These are phyloP conservation scores for Drosophila anceps DNA, from an alignment of 2,888 invertebrate species.

Conservation along the genomic window DNA sequence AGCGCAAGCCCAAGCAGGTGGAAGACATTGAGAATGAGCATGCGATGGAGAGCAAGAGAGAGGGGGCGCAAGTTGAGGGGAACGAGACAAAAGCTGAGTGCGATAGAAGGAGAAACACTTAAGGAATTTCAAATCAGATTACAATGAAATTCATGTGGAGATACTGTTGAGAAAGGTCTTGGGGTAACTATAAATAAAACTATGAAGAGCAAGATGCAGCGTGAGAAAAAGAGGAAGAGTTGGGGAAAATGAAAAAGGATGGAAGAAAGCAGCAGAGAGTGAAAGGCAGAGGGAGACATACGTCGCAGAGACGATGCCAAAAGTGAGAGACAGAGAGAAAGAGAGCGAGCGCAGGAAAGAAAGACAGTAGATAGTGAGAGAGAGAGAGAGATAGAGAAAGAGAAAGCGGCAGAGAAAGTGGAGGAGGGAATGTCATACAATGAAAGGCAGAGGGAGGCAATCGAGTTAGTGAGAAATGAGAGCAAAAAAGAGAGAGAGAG, in stretches of 20 bases:
- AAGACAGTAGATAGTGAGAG: not conserved
- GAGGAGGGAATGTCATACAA: too few species aligned
- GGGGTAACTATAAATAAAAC: not conserved
- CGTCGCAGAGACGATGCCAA: too few species aligned
- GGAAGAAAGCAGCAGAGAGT: not conserved
- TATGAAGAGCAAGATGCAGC: not conserved
- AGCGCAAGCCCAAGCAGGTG: constrained; percentile 1
- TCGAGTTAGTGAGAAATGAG: too few species aligned
- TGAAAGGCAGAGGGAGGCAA: too few species aligned
- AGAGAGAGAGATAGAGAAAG: not conserved
- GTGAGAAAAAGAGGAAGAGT: not conserved
- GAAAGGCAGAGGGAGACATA: not conserved
- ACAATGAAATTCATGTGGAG: too few species aligned
- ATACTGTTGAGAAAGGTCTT: too few species aligned
- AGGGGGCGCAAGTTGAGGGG: rapidly evolving
- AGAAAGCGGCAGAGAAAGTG: not conserved
- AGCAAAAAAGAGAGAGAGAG: not conserved
- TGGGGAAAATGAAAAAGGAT: too few species aligned
- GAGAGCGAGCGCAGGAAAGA: not conserved
- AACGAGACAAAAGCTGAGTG: too few species aligned
- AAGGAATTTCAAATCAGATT: not conserved
- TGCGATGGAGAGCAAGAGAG: not conserved
- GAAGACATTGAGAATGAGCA: not conserved
- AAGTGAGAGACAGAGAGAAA: not conserved
- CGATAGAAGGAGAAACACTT: not conserved